Percentiles rank a stretch among this genome's conserved stretches.
These are phyloP conservation scores for Epizoanthus fatuus DNA, from an alignment of 92 coral and sea anemone genomes.

Conservation along the genomic window DNA sequence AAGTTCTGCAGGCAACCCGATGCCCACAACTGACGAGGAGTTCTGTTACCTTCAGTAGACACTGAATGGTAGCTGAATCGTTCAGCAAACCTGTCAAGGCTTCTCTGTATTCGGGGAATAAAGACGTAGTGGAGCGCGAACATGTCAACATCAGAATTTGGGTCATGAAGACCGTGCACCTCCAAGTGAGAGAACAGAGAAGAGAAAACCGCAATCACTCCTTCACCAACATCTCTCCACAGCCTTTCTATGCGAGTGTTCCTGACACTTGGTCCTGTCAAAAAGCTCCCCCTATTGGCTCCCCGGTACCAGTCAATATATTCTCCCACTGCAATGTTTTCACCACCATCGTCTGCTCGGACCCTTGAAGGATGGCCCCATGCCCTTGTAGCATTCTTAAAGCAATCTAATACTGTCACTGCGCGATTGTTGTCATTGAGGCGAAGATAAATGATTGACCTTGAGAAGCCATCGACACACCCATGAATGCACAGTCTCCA, in stretches of 20 bases:
- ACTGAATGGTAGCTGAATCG: conserved; percentile 47
- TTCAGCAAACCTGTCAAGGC: conserved; percentile 44
- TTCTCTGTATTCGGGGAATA: conserved; percentile 44
- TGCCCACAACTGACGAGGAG: conserved; percentile 61
- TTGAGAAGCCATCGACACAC: conserved; percentile 64
- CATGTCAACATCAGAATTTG: conserved; percentile 16
- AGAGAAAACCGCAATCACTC: conserved; percentile 46
- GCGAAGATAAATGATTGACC: conserved; percentile 38
- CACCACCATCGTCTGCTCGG: conserved; percentile 53
- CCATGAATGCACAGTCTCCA: conserved; percentile 75
- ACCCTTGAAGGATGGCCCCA: conserved; percentile 69
- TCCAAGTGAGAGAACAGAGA: conserved; percentile 51
- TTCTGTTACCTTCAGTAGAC: conserved; percentile 53
- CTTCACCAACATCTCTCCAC: conserved; percentile 68
- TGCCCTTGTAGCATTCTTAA: conserved; percentile 38
- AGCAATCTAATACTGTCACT: conserved; percentile 56
- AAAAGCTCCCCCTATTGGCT: conserved; percentile 52
- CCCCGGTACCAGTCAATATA: conserved; percentile 52
- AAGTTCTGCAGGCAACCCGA: conserved; percentile 51
- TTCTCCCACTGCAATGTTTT: conserved; percentile 62
- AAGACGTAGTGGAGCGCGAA: conserved; percentile 63
- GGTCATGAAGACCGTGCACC: not conserved
- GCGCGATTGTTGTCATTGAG: conserved; percentile 66
- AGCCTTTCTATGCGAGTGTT: conserved; percentile 69
- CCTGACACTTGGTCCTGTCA: conserved; percentile 66